Base-by-base conservation (phyloP, 2,113 vertebrate genomes). In the Sciurus niger region DNA sequence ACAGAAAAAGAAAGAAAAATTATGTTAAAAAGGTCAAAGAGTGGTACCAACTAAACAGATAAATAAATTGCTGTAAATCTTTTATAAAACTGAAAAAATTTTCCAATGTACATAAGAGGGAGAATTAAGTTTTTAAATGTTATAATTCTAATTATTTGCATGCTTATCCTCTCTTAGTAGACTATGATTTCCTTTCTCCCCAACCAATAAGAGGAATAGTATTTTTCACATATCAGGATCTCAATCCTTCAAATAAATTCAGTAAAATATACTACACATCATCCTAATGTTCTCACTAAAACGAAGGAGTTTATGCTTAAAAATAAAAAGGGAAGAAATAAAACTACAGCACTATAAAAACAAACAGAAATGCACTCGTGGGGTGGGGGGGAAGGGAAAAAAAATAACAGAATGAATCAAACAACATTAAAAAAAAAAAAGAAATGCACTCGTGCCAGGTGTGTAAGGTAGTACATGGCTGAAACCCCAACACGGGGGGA, bases 231-330 rank as follows among this genome's bases (percentile, higher is more conserved):
- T 40, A 40, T 40, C 40, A 40, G 40, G 65, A 89, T 92, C 73
- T 63, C 43, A 90, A 48, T 40, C 60, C 67, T 92, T 85, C 84
- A 95, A 92, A 94, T 76, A 95, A 91, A 96, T 67, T 83, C 67
- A 88, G 85, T 84, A 92, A 95, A 96, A 96, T 40, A 80, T 22
- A 87, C 11, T 77, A 90, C 22, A 74, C 20, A 43, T 70, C 28
- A 89, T 70, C 48, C n/a, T 87, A 92, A 87, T 68, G 89, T 40
- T 84, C 30, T 92, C 43, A 63, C 30, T 16, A 43, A 91, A 53
- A 86, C 28, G 65, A 79, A 89, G 55, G 14, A 58, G 55, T 22
- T 58, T 55, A 30, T n/a, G 30, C 63, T 63, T 20, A 3, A 20
- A 77, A 46, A 86, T 24, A 30, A 40, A 51, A 48, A 1, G 8